Evolutionary conservation across 2,113 vertebrate species (phyloP).

Genomic region (Sarotherodon lohbergeri): DNA sequence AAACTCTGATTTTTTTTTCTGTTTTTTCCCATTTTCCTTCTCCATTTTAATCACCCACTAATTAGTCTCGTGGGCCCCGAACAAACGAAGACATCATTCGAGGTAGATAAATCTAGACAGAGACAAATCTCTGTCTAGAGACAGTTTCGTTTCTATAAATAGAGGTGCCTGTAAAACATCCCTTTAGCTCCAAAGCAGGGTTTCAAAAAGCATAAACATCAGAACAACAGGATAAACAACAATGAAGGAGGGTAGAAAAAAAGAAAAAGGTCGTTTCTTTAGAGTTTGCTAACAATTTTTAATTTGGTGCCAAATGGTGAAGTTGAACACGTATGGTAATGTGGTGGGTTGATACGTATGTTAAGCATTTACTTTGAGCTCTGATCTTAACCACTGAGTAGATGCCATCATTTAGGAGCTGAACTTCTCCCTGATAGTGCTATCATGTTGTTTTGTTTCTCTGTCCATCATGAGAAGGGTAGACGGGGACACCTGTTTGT

Average conservation of each 20-base stretch:
- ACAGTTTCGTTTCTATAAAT: slow-evolving; percentile 59
- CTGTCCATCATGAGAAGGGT: not conserved
- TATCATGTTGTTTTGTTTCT: not conserved
- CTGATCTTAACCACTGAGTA: not conserved
- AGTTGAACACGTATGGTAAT: not conserved
- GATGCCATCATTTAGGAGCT: not conserved
- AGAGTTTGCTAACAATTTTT: not conserved
- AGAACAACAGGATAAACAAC: not conserved
- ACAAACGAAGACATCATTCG: slow-evolving; percentile 38
- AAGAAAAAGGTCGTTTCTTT: not conserved
- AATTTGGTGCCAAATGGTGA: not conserved
- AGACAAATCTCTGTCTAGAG: slow-evolving; percentile 59
- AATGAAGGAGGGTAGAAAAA: not conserved
- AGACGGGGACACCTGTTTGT: not conserved
- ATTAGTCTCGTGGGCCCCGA: slow-evolving; percentile 53
- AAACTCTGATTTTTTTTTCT: not conserved
- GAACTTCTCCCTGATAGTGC: not conserved
- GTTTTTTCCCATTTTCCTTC: not conserved
- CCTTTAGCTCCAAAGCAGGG: not conserved
- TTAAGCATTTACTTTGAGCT: not conserved
- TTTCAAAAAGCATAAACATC: slow-evolving; percentile 1
- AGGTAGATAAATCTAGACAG: slow-evolving; percentile 50
- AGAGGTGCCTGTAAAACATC: slow-evolving; percentile 7
- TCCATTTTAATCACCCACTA: slow-evolving; percentile 44
- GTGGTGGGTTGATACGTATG: not conserved